Percentiles rank a stretch among this genome's conserved stretches.
Evolutionary conservation across 2,113 vertebrate species (phyloP).

Genomic region (Tretioscincus oriximinensis): DNA sequence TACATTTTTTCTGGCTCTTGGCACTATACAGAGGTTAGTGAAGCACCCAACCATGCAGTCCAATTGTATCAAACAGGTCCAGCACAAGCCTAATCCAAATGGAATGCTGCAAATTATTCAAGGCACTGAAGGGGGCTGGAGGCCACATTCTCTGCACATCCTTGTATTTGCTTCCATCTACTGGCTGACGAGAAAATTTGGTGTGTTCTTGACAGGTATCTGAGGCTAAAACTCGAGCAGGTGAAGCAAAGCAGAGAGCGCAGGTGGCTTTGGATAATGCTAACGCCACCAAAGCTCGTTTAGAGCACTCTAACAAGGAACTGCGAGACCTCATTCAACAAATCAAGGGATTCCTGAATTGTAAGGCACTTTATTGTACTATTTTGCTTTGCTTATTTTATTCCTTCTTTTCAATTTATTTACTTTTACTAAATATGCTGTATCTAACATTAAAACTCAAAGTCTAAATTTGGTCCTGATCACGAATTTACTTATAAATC

Average conservation of each 20-base stretch:
- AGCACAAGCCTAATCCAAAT: too few species aligned
- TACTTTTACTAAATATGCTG: neutral
- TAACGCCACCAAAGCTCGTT: conserved; percentile 83
- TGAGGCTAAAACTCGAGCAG: conserved; percentile 86
- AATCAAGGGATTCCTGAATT: conserved; percentile 91
- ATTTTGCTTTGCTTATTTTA: fast-evolving
- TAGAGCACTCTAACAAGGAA: conserved; percentile 90
- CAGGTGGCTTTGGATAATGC: conserved; percentile 89
- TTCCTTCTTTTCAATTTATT: neutral
- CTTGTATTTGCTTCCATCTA: conserved; percentile 23
- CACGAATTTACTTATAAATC: too few species aligned
- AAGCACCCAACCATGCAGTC: too few species aligned
- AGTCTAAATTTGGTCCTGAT: too few species aligned
- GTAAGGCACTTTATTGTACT: too few species aligned
- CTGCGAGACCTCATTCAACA: conserved; percentile 92
- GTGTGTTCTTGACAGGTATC: conserved; percentile 75
- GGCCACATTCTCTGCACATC: neutral
- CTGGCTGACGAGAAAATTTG: neutral
- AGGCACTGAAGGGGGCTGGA: neutral
- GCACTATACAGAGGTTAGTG: too few species aligned
- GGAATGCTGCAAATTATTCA: too few species aligned
- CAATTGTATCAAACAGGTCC: too few species aligned
- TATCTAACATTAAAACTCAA: neutral
- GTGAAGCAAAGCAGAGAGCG: conserved; percentile 83
- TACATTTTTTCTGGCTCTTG: too few species aligned